Base-by-base conservation (phyloP, 2,797 vertebrate species). In the Serranus cabrilla region DNA sequence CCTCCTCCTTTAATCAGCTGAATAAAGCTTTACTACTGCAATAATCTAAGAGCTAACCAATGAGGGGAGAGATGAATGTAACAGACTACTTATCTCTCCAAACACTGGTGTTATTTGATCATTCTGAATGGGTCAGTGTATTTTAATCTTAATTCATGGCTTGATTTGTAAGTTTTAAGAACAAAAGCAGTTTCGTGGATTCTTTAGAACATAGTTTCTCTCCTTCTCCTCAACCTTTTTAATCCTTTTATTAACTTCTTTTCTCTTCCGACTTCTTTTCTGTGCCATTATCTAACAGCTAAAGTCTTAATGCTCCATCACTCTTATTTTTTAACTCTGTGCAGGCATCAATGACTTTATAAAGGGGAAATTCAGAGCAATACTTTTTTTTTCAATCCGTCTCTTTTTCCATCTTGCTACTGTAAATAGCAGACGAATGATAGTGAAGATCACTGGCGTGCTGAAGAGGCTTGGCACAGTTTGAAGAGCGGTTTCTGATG, bases 301-400 rank as follows among this genome's bases (percentile, higher is more conserved):
- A 2, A 77, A 74, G 86, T 87, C 83, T 80, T 83, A 82, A 75
- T 5, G 58, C 71, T 78, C 11, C 0, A 34, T 62, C 74, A 52
- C 64, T 72, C 34, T 83, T 78, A 14, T 59, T 62, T 85, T 83
- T 66, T 58, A 56, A 85, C 67, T 71, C 23, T 85, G 84, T 80
- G 78, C 83, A 85, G 80, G 59, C 78, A 62, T 79, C 43, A 7
- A 45, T 40, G 7, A 21, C 68, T 89, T 87, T 87, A 54, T 78
- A 86, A 81, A 78, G 25, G 67, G 81, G 78, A 68, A 85, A 85
- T 82, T 84, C 76, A 74, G 91, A 95, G 94, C 95, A 96, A 95
- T 95, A 95, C 81, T 81, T 74, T 62, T 63, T 51, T 83, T 76
- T 66, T 55, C 62, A 64, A 64, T 88, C 52, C 7, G 55, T 85